A percentile compares a stretch with the other conserved stretches of the same genome.
Evolutionary conservation across 2,888 invertebrate species (phyloP).

Genomic region (Zaprionus lineosus): DNA sequence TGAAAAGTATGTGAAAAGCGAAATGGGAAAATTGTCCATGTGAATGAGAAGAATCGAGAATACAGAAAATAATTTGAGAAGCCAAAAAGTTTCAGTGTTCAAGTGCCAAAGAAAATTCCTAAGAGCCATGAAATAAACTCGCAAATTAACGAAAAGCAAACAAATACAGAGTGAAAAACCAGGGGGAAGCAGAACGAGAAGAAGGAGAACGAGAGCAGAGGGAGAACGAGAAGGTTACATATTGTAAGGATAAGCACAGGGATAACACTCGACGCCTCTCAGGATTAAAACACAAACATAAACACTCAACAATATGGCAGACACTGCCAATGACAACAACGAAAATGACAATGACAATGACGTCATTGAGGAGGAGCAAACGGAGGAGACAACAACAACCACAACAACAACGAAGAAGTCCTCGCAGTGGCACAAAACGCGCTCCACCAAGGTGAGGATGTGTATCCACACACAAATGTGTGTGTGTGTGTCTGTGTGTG

Average conservation of each 20-base stretch:
- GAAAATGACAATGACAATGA: conserved; percentile 57
- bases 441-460: conserved; percentile 68
- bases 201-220: conserved; percentile 13
- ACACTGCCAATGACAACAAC: conserved; percentile 63
- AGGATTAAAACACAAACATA: conserved; percentile 58
- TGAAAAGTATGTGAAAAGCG: conserved; percentile 38
- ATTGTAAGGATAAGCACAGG: conserved; percentile 28
- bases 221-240: conserved; percentile 11
- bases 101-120: conserved; percentile 42
- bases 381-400: conserved; percentile 56
- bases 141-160: conserved; percentile 39
- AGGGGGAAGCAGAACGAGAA: no score
- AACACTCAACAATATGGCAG: conserved; percentile 67
- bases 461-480: not conserved
- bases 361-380: conserved; percentile 56
- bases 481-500: no score
- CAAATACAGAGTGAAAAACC: no score
- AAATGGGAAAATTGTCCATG: conserved; percentile 39
- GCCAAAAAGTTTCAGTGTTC: conserved; percentile 26
- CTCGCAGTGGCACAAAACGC: conserved; percentile 78
- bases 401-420: conserved; percentile 69
- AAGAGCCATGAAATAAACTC: conserved; percentile 65
- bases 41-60: conserved; percentile 44
- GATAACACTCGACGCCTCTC: conserved; percentile 57
- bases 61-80: conserved; percentile 18